Evolutionary conservation across 2,113 vertebrate genomes (phyloP), one percentile per base, ranked within the genome.

Genomic region (Microcebus tavaratra): DNA sequence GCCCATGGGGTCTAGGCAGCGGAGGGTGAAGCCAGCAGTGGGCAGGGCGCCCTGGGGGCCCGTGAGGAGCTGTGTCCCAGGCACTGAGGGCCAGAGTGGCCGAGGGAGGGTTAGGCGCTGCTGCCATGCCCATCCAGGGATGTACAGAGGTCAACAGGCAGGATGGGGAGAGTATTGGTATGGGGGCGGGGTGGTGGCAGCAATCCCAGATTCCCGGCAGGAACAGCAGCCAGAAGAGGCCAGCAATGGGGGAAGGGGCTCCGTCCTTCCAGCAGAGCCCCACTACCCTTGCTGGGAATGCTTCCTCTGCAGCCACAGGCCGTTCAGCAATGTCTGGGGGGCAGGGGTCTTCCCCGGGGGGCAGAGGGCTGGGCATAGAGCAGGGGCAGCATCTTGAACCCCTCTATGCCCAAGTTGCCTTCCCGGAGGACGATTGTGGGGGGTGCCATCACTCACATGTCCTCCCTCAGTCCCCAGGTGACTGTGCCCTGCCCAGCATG

Each of bases 381-480:
- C 63, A 80, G 36, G 70, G 59, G 21, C 23, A 82, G 36, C 1
- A 3, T 82, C 57, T 50, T 8, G 14, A 23, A 53, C 10, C 14
- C 8, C 17, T 9, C 12, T 70, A 15, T 78, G 39, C 29, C 48
- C 18, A 31, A 55, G 8, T 27, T 90, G 31, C 53, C 45, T 93
- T 93, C 95, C 6, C 70, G 9, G 21, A 83, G 50, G 67, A 36
- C 18, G 73, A 8, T 48, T 18, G 17, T 18, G 53, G 53, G 15
- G 63, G 8, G 34, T 31, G 3, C 65, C 18, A 11, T 45, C 50
- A 59, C 75, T 97, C 25, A 70, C 63, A 5, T 5, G 31, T 39
- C 55, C 15, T 82, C 27, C 18, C 67, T 93, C 11, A 5, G 53
- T 87, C 53, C 31, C 6, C 94, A 97, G 98, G 94, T 50, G 45